A percentile compares a stretch with the other conserved stretches of the same genome.
phyloP scores from a whole-genome alignment of 92 coral and sea anemone genomes.

The Plumapathes pennacea region DNA sequence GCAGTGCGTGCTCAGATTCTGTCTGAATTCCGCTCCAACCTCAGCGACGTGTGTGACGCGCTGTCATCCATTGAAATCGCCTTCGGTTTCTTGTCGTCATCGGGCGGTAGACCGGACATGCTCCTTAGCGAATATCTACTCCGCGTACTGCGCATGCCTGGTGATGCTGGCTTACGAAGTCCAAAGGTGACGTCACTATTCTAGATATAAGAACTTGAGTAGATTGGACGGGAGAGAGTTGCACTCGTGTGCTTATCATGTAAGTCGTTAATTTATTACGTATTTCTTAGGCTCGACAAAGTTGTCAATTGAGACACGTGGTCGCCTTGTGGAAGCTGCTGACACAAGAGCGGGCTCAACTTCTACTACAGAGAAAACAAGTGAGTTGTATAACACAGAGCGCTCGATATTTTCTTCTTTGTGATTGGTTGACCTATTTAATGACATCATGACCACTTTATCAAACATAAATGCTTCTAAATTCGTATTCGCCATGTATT shows the following conservation, averaged over 20 bases:
- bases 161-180: slow-evolving; percentile 61
- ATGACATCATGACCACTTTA: too few relatives aligned
- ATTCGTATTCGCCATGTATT: too few relatives aligned
- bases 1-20: slow-evolving; percentile 39
- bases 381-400: too few relatives aligned
- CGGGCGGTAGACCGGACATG: slow-evolving; percentile 70
- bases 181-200: slow-evolving; percentile 42
- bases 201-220: too few relatives aligned
- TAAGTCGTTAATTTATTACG: neutral
- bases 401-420: too few relatives aligned
- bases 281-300: slow-evolving; percentile 60
- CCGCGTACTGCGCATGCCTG: slow-evolving; percentile 53
- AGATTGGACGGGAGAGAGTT: neutral
- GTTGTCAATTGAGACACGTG: slow-evolving; percentile 73
- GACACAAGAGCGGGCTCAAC: slow-evolving; percentile 61
- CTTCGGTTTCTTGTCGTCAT: slow-evolving; percentile 73
- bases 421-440: too few relatives aligned
- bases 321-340: slow-evolving; percentile 75
- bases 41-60: slow-evolving; percentile 77
- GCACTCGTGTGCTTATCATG: neutral
- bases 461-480: too few relatives aligned
- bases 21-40: slow-evolving; percentile 49
- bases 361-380: slow-evolving; percentile 42
- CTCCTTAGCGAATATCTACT: slow-evolving; percentile 63
- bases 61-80: slow-evolving; percentile 73